These are phyloP conservation scores for Camponotus pennsylvanicus DNA, from an alignment of 1,140 invertebrate genomes.

Conservation along the genomic window DNA sequence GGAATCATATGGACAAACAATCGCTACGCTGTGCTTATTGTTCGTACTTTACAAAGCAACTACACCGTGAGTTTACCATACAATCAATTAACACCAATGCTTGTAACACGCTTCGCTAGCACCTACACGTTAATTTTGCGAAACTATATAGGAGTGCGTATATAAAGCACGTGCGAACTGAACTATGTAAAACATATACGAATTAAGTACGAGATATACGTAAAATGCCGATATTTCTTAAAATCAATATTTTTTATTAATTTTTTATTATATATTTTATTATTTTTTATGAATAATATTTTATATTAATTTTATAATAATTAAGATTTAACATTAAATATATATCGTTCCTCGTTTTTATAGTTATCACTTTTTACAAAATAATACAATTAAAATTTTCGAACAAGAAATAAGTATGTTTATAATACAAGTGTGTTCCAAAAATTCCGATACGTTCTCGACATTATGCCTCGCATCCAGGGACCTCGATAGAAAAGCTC, in stretches of 20 bases:
- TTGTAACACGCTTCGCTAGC: not conserved
- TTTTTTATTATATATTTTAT: no score
- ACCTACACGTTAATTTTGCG: slow-evolving; percentile 4
- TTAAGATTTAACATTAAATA: no score
- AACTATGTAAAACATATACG: slow-evolving; percentile 2
- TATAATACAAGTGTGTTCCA: no score
- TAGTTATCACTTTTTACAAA: no score
- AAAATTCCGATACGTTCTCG: no score
- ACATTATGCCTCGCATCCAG: not conserved
- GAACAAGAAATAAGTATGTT: no score
- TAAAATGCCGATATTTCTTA: no score
- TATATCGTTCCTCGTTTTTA: no score
- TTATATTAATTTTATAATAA: no score
- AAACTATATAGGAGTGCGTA: slow-evolving; percentile 9
- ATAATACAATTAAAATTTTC: no score
- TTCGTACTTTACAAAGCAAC: not conserved
- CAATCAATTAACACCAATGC: slow-evolving; percentile 28
- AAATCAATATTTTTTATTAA: no score
- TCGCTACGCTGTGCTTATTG: not conserved
- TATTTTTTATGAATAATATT: no score
- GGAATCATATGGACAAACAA: not conserved
- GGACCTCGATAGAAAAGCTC: slow-evolving; percentile 76
- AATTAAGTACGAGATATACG: not conserved
- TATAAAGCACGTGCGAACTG: not conserved
- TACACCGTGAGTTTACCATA: not conserved